Conservation (phyloP, 92 coral and sea anemone genomes). For the Phymanthus crucifer region DNA sequence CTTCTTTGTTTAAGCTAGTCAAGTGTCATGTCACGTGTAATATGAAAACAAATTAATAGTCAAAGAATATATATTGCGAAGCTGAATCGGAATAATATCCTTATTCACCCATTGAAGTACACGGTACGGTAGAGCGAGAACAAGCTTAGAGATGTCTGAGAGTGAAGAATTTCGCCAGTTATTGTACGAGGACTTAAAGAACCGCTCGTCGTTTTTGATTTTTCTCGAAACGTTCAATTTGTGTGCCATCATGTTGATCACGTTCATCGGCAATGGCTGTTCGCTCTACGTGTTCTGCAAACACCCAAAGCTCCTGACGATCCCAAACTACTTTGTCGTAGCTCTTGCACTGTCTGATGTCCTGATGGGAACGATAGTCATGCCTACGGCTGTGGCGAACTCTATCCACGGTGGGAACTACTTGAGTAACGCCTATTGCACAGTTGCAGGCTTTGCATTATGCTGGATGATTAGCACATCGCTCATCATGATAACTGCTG, state of each 20-base stretch:
- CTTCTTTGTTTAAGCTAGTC: too few relatives aligned
- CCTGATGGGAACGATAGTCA: background rate
- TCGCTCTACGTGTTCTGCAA: background rate
- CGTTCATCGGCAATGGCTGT: background rate
- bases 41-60: too few relatives aligned
- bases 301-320: background rate
- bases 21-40: too few relatives aligned
- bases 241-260: background rate
- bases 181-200: too few relatives aligned
- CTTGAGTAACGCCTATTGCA: background rate
- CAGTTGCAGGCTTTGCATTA: background rate
- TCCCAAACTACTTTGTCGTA: background rate
- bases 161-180: too few relatives aligned
- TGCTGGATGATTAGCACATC: background rate
- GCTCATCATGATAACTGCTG: background rate
- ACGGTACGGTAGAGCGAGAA: too few relatives aligned
- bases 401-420: background rate
- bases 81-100: too few relatives aligned
- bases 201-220: too few relatives aligned
- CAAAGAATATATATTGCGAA: too few relatives aligned
- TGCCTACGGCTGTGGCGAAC: background rate
- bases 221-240: too few relatives aligned
- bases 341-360: background rate
- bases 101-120: too few relatives aligned
- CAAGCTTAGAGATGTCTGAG: too few relatives aligned